Evolutionary conservation across 2,888 invertebrate genomes (phyloP), one percentile per base, ranked within the genome.

Genomic region (Torymus aiolomorphi): DNA sequence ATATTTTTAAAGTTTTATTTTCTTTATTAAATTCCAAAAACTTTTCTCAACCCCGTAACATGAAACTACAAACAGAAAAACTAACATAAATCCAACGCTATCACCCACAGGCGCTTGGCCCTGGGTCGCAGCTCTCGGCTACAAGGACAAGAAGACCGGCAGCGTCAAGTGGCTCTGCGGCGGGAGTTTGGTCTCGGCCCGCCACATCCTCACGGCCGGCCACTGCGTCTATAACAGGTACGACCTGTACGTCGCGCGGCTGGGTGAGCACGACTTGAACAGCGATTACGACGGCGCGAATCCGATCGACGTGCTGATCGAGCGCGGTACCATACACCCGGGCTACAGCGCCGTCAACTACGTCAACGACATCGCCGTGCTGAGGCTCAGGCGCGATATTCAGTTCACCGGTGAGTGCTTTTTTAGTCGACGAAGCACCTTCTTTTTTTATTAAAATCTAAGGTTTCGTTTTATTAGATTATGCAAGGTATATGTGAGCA

Each of bases 351-450:
- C 94, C 0, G 91, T 88, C 1, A 89, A 92, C 24, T 94, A 92
- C 84, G 93, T 93, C 65, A 95, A 95, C 85, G 97, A 98, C 88
- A 95, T 98, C 78, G 97, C 95, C 0, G 88, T 98, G 1, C 88
- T 97, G 0, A 92, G 93, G 78, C 89, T 97, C 70, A 90, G 92
- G 2, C 86, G 89, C 0, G 92, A 93, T 1, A 93, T 94, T 0
- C 84, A 90, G 1, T 94, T 93, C 79, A 91, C 93, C 8, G 81
- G 95, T 94, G 85, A 74, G 78, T 69, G 8, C 1, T 61, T 72
- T 13, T 42, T 0, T 42, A 5, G 3, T 42, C 42, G 8, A n/a
- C n/a, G n/a, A n/a, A n/a, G n/a, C n/a, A n/a, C n/a, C n/a, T n/a
- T n/a, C n/a, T n/a, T n/a, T 20, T 20, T 20, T 20, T 20, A 20